Evolutionary conservation across 2,797 vertebrate species (phyloP).

Genomic region (Danio choprae): DNA sequence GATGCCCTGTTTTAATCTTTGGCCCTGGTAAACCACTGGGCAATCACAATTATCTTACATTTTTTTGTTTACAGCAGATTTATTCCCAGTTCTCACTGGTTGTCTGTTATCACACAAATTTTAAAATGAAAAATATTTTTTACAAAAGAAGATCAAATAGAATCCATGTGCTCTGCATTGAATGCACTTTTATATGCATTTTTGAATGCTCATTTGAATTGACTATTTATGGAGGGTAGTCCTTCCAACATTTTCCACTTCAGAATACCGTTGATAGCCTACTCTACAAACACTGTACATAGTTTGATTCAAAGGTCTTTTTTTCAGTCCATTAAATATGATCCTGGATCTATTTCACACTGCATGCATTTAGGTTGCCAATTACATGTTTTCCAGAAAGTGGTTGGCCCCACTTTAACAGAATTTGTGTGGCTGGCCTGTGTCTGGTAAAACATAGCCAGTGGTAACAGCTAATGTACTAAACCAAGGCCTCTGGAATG

Average conservation of each 20-base stretch:
- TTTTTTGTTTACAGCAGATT: too few species aligned
- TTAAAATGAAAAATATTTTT: background rate
- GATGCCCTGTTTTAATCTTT: constrained; percentile 34
- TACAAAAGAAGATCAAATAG: constrained; percentile 15
- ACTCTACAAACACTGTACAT: background rate
- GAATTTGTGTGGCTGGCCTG: constrained; percentile 63
- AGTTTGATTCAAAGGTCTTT: background rate
- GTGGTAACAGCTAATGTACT: constrained; percentile 42
- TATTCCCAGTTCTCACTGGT: too few species aligned
- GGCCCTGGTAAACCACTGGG: background rate
- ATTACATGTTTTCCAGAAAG: constrained; percentile 52
- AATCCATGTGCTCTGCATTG: constrained; percentile 15
- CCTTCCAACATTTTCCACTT: background rate
- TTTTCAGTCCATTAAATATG: constrained; percentile 65
- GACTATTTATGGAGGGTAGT: constrained; percentile 58
- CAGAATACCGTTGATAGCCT: constrained; percentile 3
- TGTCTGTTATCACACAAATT: background rate
- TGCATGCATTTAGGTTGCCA: constrained; percentile 57
- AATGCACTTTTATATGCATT: constrained; percentile 48
- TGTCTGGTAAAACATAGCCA: constrained; percentile 51
- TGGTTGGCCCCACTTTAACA: constrained; percentile 38
- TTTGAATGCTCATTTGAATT: constrained; percentile 50
- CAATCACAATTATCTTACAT: constrained; percentile 14
- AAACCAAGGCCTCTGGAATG: constrained; percentile 45
- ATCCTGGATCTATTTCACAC: constrained; percentile 63